Percentiles rank a stretch among this genome's conserved stretches.
These are phyloP conservation scores for Pseudoips prasinana DNA, from an alignment of 2,888 invertebrate genomes.

Conservation along the genomic window DNA sequence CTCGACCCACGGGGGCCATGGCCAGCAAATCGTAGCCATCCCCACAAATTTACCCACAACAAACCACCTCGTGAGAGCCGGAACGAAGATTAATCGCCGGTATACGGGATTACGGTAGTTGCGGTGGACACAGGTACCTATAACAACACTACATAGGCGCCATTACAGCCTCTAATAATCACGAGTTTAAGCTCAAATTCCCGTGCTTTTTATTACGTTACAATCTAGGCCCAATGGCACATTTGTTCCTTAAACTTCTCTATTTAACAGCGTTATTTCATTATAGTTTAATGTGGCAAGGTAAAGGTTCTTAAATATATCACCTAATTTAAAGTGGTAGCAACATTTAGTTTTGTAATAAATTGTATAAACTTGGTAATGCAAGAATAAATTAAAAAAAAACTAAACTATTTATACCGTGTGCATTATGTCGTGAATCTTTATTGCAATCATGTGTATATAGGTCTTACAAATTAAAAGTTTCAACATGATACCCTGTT, in stretches of 20 bases:
- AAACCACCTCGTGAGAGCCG: constrained; percentile 71
- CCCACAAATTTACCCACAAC: constrained; percentile 74
- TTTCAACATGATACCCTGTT: too few species aligned
- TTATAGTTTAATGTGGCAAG: constrained; percentile 49
- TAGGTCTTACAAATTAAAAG: too few species aligned
- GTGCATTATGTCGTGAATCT: too few species aligned
- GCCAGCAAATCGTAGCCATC: constrained; percentile 66
- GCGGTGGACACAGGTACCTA: constrained; percentile 47
- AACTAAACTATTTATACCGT: too few species aligned
- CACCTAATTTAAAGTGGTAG: constrained; percentile 23
- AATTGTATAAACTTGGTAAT: constrained; percentile 10
- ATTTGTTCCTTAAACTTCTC: constrained; percentile 48
- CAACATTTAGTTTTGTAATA: constrained; percentile 21
- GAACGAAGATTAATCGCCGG: constrained; percentile 71
- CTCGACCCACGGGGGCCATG: constrained; percentile 62
- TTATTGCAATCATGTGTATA: too few species aligned
- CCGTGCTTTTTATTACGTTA: constrained; percentile 18
- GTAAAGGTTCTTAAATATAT: constrained; percentile 39
- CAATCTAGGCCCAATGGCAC: constrained; percentile 42
- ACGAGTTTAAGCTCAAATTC: constrained; percentile 40
- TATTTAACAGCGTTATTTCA: constrained; percentile 53
- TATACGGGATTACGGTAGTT: constrained; percentile 64
- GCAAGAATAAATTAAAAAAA: constrained; percentile 12
- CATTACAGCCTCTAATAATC: constrained; percentile 26
- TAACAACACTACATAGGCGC: constrained; percentile 36